phyloP scores from a whole-genome alignment of 2,797 vertebrate genomes.

The Microctenopoma lineatum region DNA sequence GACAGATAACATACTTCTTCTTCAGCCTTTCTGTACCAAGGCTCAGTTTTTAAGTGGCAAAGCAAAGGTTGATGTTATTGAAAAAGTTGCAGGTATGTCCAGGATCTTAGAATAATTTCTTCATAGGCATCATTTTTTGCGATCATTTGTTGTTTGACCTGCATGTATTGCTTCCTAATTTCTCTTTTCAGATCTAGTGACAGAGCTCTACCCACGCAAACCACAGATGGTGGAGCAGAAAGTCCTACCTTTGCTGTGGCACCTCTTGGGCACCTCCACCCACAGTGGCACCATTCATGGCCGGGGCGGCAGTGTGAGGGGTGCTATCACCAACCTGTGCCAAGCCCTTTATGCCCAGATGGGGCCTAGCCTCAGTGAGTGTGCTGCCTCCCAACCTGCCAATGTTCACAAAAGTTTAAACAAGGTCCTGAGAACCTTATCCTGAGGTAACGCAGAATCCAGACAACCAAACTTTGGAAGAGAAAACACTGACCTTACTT shows the following conservation, averaged over 20 bases:
- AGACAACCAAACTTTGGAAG: conserved; percentile 46
- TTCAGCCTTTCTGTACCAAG: conserved; percentile 95
- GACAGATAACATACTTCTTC: conserved; percentile 89
- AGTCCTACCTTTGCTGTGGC: conserved; percentile 90
- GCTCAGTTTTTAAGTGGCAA: conserved; percentile 93
- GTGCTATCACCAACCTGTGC: conserved; percentile 85
- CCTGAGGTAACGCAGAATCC: conserved; percentile 51
- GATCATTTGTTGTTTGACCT: background rate
- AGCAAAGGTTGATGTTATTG: conserved; percentile 93
- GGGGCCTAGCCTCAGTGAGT: conserved; percentile 83
- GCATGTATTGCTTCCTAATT: background rate
- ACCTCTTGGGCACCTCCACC: conserved; percentile 87
- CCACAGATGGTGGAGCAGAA: conserved; percentile 91
- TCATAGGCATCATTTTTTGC: background rate
- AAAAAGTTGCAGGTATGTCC: conserved; percentile 91
- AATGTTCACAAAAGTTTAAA: conserved; percentile 86
- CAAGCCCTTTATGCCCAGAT: conserved; percentile 88
- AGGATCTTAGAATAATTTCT: background rate
- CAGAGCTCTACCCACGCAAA: conserved; percentile 89
- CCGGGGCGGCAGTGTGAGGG: conserved; percentile 83
- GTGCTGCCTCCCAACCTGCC: conserved; percentile 85
- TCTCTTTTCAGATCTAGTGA: conserved; percentile 84
- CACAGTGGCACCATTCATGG: conserved; percentile 85
- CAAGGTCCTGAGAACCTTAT: conserved; percentile 82
- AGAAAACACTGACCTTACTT: conserved; percentile 74